Evolutionary conservation across 2,113 vertebrate genomes (phyloP).

Genomic region (Brachirus orientalis): DNA sequence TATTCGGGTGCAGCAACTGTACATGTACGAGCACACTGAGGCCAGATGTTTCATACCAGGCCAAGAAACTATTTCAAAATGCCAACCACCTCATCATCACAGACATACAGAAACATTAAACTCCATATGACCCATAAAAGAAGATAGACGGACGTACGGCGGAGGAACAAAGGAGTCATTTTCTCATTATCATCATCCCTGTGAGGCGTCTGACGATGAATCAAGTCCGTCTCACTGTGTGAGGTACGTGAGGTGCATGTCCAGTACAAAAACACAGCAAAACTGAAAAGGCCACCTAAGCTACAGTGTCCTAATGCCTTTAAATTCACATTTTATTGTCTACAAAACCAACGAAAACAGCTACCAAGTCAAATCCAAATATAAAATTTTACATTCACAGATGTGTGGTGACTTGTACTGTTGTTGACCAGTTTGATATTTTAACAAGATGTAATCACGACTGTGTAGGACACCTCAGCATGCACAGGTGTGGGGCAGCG

Average conservation of each 20-base stretch:
- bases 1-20: slow-evolving; percentile 23
- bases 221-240: slow-evolving; percentile 43
- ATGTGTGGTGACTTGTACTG: too few species aligned
- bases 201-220: slow-evolving; percentile 45
- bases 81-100: slow-evolving; percentile 15
- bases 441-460: neutral
- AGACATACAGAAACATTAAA: slow-evolving; percentile 38
- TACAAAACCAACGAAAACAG: neutral
- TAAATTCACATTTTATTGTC: too few species aligned
- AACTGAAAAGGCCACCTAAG: too few species aligned
- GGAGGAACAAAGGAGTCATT: slow-evolving; percentile 65
- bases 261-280: neutral
- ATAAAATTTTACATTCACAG: neutral
- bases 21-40: neutral
- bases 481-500: neutral
- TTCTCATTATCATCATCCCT: slow-evolving; percentile 38
- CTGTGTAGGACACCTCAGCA: neutral
- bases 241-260: neutral
- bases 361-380: too few species aligned
- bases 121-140: slow-evolving; percentile 34
- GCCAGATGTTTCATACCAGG: slow-evolving; percentile 33
- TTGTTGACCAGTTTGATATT: neutral
- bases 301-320: too few species aligned
- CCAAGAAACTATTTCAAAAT: neutral
- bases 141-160: slow-evolving; percentile 10